phyloP scores from a whole-genome alignment of 2,888 invertebrate genomes.

The Bugula neritina region DNA sequence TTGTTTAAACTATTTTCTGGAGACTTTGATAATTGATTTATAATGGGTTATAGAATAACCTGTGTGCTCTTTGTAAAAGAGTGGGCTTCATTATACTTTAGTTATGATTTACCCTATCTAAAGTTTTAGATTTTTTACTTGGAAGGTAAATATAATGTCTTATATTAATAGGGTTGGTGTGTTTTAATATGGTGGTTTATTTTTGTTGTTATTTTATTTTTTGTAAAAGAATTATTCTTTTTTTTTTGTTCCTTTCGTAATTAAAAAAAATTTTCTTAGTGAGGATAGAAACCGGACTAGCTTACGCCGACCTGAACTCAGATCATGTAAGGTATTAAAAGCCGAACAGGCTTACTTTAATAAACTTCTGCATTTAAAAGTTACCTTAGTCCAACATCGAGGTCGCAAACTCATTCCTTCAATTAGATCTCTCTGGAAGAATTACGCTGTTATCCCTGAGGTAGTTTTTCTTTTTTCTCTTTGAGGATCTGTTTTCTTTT shows the following conservation, averaged over 20 bases:
- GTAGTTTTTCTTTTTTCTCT: slow-evolving; percentile 63
- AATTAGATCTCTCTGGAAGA: slow-evolving; percentile 69
- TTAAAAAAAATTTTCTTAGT: slow-evolving; percentile 58
- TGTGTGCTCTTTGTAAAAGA: too few species aligned
- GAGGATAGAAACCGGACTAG: slow-evolving; percentile 79
- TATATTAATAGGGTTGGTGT: too few species aligned
- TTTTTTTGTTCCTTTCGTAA: slow-evolving; percentile 68
- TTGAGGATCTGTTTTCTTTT: slow-evolving; percentile 21
- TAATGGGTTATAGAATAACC: too few species aligned
- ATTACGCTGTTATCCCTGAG: slow-evolving; percentile 81
- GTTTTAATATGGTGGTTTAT: too few species aligned
- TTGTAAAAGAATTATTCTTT: slow-evolving; percentile 15
- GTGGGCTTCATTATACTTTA: too few species aligned
- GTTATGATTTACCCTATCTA: too few species aligned
- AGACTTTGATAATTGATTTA: too few species aligned
- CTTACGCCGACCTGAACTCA: slow-evolving; percentile 80
- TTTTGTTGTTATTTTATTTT: too few species aligned
- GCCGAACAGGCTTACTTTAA: slow-evolving; percentile 61
- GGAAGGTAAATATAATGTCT: too few species aligned
- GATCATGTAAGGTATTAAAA: slow-evolving; percentile 78
- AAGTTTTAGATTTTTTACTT: too few species aligned
- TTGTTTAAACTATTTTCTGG: too few species aligned
- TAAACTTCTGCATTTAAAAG: slow-evolving; percentile 64
- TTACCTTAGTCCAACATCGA: slow-evolving; percentile 81
- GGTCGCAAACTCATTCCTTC: slow-evolving; percentile 71